phyloP scores from a whole-genome alignment of 2,113 vertebrate species.

The Pterocles gutturalis region DNA sequence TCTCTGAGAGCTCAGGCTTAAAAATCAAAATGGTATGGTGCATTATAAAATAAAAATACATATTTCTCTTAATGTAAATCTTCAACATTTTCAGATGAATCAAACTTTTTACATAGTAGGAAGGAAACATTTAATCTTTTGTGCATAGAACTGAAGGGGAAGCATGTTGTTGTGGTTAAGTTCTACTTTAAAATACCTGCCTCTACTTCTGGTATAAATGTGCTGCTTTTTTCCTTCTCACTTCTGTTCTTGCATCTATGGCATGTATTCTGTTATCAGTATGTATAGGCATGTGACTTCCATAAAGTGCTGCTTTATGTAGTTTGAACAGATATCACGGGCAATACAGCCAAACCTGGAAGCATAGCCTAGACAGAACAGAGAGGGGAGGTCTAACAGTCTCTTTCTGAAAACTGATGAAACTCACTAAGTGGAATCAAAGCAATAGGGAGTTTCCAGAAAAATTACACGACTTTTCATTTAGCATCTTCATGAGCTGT shows the following conservation, averaged over 20 bases:
- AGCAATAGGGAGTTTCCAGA: background rate
- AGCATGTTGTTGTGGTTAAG: background rate
- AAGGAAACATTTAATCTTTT: background rate
- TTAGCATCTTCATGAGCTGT: background rate
- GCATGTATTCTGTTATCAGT: background rate
- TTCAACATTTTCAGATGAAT: rapidly evolving
- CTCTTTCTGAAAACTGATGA: background rate
- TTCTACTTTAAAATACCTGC: background rate
- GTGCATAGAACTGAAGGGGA: background rate
- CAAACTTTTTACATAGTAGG: background rate
- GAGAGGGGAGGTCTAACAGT: background rate
- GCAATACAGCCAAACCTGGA: background rate
- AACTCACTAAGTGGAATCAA: background rate
- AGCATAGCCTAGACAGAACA: background rate
- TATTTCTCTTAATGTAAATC: rapidly evolving
- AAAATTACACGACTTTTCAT: background rate
- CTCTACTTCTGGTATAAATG: background rate
- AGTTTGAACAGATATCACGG: too few species aligned
- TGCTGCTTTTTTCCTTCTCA: background rate
- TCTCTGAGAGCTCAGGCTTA: background rate
- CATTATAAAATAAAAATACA: background rate
- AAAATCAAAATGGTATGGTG: background rate
- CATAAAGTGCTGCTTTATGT: background rate
- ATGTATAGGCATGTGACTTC: background rate
- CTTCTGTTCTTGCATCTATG: background rate